phyloP scores from a whole-genome alignment of 2,888 invertebrate genomes.

The Stegophylla sp. region DNA sequence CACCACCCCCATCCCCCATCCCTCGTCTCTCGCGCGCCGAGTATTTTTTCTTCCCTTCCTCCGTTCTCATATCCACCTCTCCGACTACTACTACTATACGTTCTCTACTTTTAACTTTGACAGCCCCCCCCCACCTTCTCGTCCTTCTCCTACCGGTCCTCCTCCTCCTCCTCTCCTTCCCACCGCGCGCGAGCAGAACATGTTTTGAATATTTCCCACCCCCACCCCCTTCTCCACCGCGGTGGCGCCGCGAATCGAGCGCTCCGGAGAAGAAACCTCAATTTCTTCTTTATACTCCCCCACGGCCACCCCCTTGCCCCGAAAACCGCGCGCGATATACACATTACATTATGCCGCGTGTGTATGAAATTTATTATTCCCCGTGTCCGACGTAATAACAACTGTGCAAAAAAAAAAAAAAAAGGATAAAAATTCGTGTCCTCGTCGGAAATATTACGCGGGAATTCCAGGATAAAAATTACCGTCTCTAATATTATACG shows the following conservation, averaged over 20 bases:
- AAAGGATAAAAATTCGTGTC: constrained; percentile 13
- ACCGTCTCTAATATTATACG: not conserved
- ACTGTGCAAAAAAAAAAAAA: not conserved
- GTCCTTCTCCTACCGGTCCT: not conserved
- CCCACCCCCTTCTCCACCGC: constrained; percentile 12
- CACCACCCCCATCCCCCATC: not conserved
- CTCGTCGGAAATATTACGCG: constrained; percentile 16
- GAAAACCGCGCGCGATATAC: constrained; percentile 6
- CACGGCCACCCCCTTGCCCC: not conserved
- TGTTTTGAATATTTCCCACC: constrained; percentile 58
- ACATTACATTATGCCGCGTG: not conserved
- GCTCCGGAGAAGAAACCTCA: constrained; percentile 52
- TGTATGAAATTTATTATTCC: constrained; percentile 35
- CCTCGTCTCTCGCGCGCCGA: constrained; percentile 12
- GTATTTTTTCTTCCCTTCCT: constrained; percentile 9
- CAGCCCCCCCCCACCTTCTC: constrained; percentile 1
- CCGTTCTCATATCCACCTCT: not conserved
- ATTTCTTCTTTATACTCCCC: constrained; percentile 40
- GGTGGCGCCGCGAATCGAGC: too few species aligned
- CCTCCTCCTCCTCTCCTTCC: constrained; percentile 4
- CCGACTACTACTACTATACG: constrained; percentile 31
- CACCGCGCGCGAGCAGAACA: constrained; percentile 20
- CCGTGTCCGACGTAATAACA: constrained; percentile 46
- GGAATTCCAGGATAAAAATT: constrained; percentile 31
- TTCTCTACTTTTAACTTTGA: constrained; percentile 56